phyloP scores from a whole-genome alignment of 1,140 invertebrate genomes.

The Lycorma delicatula region DNA sequence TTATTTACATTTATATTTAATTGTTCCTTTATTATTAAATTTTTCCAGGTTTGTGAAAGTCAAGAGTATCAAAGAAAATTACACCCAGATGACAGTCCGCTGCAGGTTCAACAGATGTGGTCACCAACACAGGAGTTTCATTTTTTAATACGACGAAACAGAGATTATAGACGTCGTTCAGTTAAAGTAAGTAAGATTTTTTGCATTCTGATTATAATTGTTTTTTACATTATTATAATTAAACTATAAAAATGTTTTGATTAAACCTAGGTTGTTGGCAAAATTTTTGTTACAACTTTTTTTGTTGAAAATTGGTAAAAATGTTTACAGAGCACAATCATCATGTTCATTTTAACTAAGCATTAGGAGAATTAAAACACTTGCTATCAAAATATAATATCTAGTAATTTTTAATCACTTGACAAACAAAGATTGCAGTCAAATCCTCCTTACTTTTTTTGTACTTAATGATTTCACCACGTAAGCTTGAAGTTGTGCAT shows the following conservation, averaged over 20 bases:
- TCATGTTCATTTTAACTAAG: background rate
- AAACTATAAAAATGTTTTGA: background rate
- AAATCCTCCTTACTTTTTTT: no score
- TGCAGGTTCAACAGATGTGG: conserved; percentile 75
- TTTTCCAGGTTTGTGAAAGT: conserved; percentile 46
- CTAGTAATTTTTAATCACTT: no score
- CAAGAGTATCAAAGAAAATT: conserved; percentile 77
- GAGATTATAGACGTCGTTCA: conserved; percentile 56
- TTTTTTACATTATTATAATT: background rate
- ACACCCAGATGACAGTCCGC: conserved; percentile 73
- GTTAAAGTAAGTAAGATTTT: conserved; percentile 36
- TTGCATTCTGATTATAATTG: background rate
- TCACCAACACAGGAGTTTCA: conserved; percentile 53
- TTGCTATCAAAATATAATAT: no score
- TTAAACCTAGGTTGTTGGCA: background rate
- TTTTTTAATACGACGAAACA: conserved; percentile 66
- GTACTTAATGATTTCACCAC: no score
- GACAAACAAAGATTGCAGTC: no score
- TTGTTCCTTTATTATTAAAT: background rate
- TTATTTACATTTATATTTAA: background rate
- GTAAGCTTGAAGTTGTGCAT: no score
- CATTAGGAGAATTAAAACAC: background rate
- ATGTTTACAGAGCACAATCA: background rate
- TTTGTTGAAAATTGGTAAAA: background rate
- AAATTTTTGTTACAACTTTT: background rate